Evolutionary conservation across 2,113 vertebrate species (phyloP).

Genomic region (Columbina picui): DNA sequence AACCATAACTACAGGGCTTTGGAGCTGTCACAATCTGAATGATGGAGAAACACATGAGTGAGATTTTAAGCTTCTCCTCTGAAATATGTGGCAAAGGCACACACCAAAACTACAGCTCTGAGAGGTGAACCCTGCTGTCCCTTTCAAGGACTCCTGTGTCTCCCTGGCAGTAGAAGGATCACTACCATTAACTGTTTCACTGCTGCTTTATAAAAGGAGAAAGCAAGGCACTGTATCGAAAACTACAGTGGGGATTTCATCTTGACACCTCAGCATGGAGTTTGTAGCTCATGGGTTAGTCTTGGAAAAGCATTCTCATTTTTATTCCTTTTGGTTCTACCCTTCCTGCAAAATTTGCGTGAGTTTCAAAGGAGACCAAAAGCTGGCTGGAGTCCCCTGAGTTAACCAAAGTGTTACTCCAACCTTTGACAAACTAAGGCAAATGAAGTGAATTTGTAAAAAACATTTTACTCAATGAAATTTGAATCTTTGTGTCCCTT

Average conservation of each 20-base stretch:
- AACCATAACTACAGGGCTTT: neutral
- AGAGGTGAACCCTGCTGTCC: neutral
- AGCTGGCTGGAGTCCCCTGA: neutral
- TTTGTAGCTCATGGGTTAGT: neutral
- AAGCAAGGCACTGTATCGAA: neutral
- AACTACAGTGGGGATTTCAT: neutral
- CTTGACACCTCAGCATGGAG: rapidly evolving
- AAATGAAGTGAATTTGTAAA: neutral
- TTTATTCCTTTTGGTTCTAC: neutral
- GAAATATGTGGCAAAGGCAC: neutral
- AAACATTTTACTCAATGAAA: neutral
- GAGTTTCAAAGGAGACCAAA: neutral
- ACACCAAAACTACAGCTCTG: neutral
- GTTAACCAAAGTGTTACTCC: neutral
- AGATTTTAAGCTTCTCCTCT: slow-evolving; percentile 23
- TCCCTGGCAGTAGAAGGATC: neutral
- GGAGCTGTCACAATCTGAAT: slow-evolving; percentile 11
- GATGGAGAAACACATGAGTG: neutral
- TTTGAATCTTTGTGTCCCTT: neutral
- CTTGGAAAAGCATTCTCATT: neutral
- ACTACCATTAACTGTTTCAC: neutral
- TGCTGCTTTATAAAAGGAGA: neutral
- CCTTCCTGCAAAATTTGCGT: neutral
- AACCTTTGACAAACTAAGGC: neutral
- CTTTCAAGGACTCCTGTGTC: neutral